phyloP scores from a whole-genome alignment of 2,113 vertebrate genomes.

The Catharus fuscescens region DNA sequence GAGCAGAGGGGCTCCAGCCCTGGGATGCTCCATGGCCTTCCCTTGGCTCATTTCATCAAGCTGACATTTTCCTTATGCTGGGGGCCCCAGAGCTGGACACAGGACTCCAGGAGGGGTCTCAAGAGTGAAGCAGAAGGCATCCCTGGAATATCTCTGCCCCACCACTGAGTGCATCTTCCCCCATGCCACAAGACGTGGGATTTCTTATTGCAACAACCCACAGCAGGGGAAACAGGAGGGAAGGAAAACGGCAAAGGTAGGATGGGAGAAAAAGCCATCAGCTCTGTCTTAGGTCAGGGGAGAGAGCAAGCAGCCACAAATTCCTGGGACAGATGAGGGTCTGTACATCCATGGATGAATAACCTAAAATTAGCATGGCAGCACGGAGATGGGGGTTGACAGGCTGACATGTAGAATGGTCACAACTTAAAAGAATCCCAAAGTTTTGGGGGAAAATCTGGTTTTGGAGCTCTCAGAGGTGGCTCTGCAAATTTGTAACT shows the following conservation, averaged over 20 bases:
- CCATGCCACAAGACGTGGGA: background rate
- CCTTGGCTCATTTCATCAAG: background rate
- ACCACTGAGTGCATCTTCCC: background rate
- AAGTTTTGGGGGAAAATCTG: background rate
- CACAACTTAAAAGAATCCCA: background rate
- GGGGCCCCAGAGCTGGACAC: background rate
- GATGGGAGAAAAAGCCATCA: background rate
- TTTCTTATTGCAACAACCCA: background rate
- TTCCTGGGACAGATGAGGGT: background rate
- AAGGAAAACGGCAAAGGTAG: background rate
- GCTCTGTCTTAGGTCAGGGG: background rate
- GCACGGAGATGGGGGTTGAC: rapidly evolving
- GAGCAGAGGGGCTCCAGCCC: background rate
- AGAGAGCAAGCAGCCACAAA: background rate
- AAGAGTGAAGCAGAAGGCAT: background rate
- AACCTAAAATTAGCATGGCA: background rate
- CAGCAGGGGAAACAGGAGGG: background rate
- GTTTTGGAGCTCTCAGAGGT: background rate
- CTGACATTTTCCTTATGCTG: background rate
- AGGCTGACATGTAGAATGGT: background rate
- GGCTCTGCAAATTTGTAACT: background rate
- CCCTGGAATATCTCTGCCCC: background rate
- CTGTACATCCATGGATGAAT: background rate
- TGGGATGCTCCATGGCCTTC: rapidly evolving
- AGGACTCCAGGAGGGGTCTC: too few relatives aligned